Evolutionary conservation across 2,888 invertebrate species (phyloP).

Genomic region (Campaea margaritaria): DNA sequence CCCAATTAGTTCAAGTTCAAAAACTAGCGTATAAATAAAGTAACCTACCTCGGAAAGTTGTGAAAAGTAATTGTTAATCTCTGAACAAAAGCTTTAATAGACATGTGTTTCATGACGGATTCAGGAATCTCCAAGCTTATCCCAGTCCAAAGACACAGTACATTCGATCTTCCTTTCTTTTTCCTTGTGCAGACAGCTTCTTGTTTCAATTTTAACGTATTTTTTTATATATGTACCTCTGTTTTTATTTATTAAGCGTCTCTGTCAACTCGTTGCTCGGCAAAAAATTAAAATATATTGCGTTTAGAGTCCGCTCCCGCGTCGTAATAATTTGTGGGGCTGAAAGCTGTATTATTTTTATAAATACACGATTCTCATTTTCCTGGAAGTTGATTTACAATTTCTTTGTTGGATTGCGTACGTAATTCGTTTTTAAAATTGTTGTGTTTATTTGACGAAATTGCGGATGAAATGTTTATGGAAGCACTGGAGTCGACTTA

Average conservation of each 20-base stretch:
- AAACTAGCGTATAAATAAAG: too few species aligned
- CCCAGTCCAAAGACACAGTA: too few species aligned
- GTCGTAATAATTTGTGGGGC: slow-evolving; percentile 40
- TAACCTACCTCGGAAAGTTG: too few species aligned
- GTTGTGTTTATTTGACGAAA: slow-evolving; percentile 44
- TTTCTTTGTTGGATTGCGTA: slow-evolving; percentile 47
- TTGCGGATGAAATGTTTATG: background rate
- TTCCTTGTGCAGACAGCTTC: background rate
- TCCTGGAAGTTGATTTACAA: slow-evolving; percentile 56
- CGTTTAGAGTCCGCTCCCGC: slow-evolving; percentile 19
- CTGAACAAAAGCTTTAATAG: too few species aligned
- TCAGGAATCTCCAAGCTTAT: too few species aligned
- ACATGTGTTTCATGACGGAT: too few species aligned
- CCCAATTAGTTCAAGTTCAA: too few species aligned
- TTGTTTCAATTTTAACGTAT: background rate
- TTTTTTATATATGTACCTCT: slow-evolving; percentile 15
- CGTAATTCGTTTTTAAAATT: slow-evolving; percentile 23
- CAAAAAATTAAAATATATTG: slow-evolving; percentile 51
- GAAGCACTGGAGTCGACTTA: background rate
- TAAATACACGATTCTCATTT: slow-evolving; percentile 46
- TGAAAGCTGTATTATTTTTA: slow-evolving; percentile 45
- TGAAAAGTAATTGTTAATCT: too few species aligned
- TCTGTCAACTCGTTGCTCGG: slow-evolving; percentile 45
- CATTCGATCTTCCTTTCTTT: too few species aligned
- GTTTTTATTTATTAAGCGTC: slow-evolving; percentile 49